phyloP scores from a whole-genome alignment of 2,797 vertebrate species.

The Protosalanx chinensis region DNA sequence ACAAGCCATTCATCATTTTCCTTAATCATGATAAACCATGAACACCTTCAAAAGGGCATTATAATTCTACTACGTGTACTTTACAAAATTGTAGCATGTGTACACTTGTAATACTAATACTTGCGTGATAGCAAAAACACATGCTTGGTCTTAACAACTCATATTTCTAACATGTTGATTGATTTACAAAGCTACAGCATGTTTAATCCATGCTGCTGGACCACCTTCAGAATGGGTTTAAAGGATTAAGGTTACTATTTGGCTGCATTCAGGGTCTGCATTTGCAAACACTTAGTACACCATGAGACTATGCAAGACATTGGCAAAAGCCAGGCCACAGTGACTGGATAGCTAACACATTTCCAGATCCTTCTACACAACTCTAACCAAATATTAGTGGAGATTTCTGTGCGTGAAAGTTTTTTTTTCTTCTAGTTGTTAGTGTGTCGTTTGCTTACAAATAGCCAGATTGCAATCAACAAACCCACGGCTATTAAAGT shows the following conservation, averaged over 20 bases:
- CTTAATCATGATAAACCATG: too few relatives aligned
- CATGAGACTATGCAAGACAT: conserved; percentile 3
- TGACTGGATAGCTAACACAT: conserved; percentile 9
- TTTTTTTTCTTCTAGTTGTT: conserved; percentile 1
- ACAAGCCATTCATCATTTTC: not conserved
- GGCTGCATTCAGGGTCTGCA: conserved; percentile 3
- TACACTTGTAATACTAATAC: not conserved
- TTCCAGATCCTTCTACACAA: conserved; percentile 18
- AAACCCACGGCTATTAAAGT: conserved; percentile 35
- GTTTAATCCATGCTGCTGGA: conserved; percentile 1
- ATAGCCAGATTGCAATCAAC: conserved; percentile 43
- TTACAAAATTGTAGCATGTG: not conserved
- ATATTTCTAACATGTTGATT: not conserved
- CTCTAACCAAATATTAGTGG: not conserved
- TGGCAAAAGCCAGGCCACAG: conserved; percentile 15
- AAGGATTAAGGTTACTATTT: not conserved
- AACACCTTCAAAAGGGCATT: too few relatives aligned
- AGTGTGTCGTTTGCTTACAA: conserved; percentile 32
- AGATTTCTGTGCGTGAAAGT: not conserved
- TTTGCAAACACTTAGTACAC: not conserved
- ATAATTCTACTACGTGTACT: not conserved
- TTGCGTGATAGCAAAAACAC: not conserved
- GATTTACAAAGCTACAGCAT: not conserved
- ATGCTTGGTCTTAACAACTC: not conserved
- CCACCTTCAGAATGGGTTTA: not conserved